Evolutionary conservation across 2,113 vertebrate genomes (phyloP), one percentile per base, ranked within the genome.

Genomic region (Hippocampus guttulatus): DNA sequence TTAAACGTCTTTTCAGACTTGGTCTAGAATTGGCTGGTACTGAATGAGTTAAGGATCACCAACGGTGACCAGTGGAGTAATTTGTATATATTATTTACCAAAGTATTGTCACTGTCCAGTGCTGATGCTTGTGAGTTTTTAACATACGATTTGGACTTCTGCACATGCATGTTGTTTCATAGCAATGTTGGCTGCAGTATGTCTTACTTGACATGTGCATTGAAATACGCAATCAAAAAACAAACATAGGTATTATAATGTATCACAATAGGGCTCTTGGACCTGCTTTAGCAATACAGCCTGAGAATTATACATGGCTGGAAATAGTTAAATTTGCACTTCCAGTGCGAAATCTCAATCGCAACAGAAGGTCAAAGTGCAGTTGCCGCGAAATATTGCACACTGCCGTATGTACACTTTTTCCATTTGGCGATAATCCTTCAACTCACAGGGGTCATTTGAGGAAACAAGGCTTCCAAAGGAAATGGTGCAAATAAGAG

Each of bases 381-480:
- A 64, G 63, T 38, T 54, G 15, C 30, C 65, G 8, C 52, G 40
- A 68, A 62, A 27, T 16, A 63, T 33, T 67, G 52, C 30, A 58
- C 38, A 57, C 60, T 62, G 55, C 58, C 75, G 58, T 74, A 52
- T 45, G 18, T 74, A 71, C 10, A 16, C 30, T 52, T 49, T 54
- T 57, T 21, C 54, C 49, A 65, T 43, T 57, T 82, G 77, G 52
- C 51, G 68, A 23, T 8, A 40, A 43, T 23, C 20, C 5, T 25
- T 43, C 21, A 38, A 14, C 20, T 14, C 62, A 14, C 15, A 77
- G 77, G 73, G 79, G 81, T 82, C 74, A 74, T 70, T 57, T 75
- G 14, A 55, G 80, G 81, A 79, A 77, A 82, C 69, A 79, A 75
- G 68, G 69, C 79, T 87, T 76, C 77, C 72, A 77, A 78, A 81